These are phyloP conservation scores for Amiota mariae DNA, from an alignment of 2,888 invertebrate genomes.

Conservation along the genomic window DNA sequence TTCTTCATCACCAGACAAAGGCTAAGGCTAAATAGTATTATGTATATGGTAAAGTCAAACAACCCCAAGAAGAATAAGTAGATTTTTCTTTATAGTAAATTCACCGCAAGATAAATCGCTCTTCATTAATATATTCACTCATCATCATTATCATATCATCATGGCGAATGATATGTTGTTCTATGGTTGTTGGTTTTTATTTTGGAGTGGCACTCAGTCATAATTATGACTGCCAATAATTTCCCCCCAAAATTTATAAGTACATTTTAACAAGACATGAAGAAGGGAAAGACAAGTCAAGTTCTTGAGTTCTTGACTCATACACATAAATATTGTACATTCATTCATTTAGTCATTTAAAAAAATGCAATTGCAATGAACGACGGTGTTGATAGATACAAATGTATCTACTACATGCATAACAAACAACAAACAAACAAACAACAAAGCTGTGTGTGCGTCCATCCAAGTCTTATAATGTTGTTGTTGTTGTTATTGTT, in stretches of 20 bases:
- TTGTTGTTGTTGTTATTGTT: conserved; percentile 10
- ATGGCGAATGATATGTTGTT: conserved; percentile 52
- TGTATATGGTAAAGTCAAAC: background rate
- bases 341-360: too few relatives aligned
- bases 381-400: conserved; percentile 61
- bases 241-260: conserved; percentile 5
- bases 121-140: conserved; percentile 73
- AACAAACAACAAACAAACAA: background rate
- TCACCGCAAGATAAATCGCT: conserved; percentile 64
- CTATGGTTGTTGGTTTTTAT: conserved; percentile 18
- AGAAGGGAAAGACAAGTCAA: background rate
- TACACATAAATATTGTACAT: background rate
- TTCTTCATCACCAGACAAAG: background rate
- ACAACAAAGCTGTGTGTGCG: background rate
- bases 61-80: background rate
- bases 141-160: conserved; percentile 53
- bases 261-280: background rate
- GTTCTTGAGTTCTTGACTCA: conserved; percentile 8
- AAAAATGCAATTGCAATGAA: conserved; percentile 58
- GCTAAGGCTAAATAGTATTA: background rate
- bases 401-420: conserved; percentile 45
- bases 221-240: conserved; percentile 51
- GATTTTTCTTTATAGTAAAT: conserved; percentile 13
- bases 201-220: conserved; percentile 39
- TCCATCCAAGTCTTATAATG: background rate